Conservation (phyloP, 2,113 vertebrate genomes). For the Hylia prasina region DNA sequence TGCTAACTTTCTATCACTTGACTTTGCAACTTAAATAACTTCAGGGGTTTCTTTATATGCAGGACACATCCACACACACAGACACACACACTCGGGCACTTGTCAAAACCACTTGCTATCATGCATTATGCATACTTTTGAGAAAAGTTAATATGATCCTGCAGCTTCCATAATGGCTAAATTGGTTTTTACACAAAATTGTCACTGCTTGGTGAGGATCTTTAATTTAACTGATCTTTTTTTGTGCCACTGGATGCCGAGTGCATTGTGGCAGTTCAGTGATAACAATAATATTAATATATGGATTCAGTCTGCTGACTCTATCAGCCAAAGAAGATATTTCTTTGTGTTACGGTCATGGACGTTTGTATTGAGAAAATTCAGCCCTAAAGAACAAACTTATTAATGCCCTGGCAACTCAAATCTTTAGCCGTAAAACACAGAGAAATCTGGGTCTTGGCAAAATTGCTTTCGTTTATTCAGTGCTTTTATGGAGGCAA, state of each 20-base stretch:
- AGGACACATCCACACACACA: background rate
- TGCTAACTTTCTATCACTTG: background rate
- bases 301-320: slow-evolving; percentile 23
- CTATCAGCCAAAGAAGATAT: background rate
- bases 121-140: slow-evolving; percentile 19
- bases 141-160: slow-evolving; percentile 41
- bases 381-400: slow-evolving; percentile 29
- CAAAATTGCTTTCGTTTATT: slow-evolving; percentile 61
- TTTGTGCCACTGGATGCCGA: background rate
- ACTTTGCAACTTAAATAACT: slow-evolving; percentile 19
- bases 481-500: background rate
- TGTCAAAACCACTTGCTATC: slow-evolving; percentile 29
- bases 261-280: background rate
- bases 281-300: slow-evolving; percentile 23
- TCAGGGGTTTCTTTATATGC: background rate
- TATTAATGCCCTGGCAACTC: slow-evolving; percentile 29
- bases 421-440: slow-evolving; percentile 27
- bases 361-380: slow-evolving; percentile 43
- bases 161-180: background rate
- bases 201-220: background rate
- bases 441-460: background rate
- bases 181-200: slow-evolving; percentile 51
- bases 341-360: slow-evolving; percentile 25
- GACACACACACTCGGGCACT: background rate
- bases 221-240: slow-evolving; percentile 49